phyloP scores from a whole-genome alignment of 2,797 vertebrate genomes.

The Vultur gryphus region DNA sequence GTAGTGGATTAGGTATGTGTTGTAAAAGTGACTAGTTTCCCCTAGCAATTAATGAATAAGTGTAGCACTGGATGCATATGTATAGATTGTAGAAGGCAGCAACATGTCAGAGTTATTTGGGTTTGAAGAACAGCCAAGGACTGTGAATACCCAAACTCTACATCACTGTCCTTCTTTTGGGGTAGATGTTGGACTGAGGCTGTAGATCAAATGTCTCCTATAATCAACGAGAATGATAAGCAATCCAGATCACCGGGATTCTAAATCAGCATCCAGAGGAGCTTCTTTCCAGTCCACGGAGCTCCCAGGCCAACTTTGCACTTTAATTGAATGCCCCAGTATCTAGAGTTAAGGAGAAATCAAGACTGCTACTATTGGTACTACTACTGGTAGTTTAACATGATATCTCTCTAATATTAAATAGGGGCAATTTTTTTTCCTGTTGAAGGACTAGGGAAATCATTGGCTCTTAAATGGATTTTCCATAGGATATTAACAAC shows the following conservation, averaged over 20 bases:
- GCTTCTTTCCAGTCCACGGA: background rate
- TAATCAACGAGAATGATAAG: background rate
- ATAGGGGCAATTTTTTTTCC: background rate
- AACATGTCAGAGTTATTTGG: background rate
- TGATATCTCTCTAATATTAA: background rate
- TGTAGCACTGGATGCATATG: background rate
- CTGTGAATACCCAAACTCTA: background rate
- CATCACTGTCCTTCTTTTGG: background rate
- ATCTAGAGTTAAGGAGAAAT: background rate
- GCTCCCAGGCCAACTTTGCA: background rate
- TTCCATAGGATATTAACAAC: background rate
- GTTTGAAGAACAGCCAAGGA: background rate
- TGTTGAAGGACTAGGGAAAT: background rate
- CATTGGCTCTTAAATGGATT: background rate
- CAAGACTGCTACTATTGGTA: background rate
- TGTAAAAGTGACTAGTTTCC: background rate
- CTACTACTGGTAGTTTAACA: background rate
- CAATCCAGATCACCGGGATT: background rate
- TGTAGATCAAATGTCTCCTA: background rate
- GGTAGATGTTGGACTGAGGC: background rate
- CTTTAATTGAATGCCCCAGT: background rate
- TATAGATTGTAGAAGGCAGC: background rate
- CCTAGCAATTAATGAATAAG: background rate
- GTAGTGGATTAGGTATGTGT: background rate
- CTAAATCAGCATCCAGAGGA: background rate